Base-by-base conservation (phyloP, 2,797 vertebrate species). In the Malacoctenus gilli region DNA sequence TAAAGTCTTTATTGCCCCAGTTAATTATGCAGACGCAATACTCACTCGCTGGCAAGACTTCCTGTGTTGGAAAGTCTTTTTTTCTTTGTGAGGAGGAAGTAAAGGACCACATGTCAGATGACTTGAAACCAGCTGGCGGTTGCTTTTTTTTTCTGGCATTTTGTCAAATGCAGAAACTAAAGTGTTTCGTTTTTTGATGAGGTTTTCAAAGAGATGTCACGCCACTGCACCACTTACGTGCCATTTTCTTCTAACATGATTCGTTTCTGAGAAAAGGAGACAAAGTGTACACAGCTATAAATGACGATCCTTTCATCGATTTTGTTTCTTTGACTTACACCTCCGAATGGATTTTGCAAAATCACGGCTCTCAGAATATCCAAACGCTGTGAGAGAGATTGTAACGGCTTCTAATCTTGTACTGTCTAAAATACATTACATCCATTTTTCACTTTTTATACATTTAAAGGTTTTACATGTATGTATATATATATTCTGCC, bases 381-480 rank as follows among this genome's bases (percentile, higher is more conserved):
- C 0, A 12, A 63, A 68, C 75, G 56, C 70, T 74, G 61, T 49
- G 13, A 46, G 3, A 46, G 3, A 5, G 22, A 54, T 34, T 54
- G 34, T 4, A 54, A 18, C 11, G 12, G 23, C 3, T 54, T 1
- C n/a, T 57, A 5, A 52, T 49, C 14, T 58, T n/a, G 34, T 62
- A 64, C 49, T 59, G 34, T 67, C 28, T 28, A 14, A 21, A 57
- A 44, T 32, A 49, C 12, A 47, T 42, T 16, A 7, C 4, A 20
- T 52, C 50, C 1, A 38, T 47, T 50, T n/a, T 37, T 12, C 42
- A 41, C 39, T 2, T 68, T 82, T 79, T 68, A 43, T 73, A 82
- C 38, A 38, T 59, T 32, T 20, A 12, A 48, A 59, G 51, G 58
- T 73, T 61, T 59, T 41, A 25, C 41, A 50, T 57, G 42, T 56